Base-by-base conservation (phyloP, 2,113 vertebrate species). In the Taurulus bubalis region DNA sequence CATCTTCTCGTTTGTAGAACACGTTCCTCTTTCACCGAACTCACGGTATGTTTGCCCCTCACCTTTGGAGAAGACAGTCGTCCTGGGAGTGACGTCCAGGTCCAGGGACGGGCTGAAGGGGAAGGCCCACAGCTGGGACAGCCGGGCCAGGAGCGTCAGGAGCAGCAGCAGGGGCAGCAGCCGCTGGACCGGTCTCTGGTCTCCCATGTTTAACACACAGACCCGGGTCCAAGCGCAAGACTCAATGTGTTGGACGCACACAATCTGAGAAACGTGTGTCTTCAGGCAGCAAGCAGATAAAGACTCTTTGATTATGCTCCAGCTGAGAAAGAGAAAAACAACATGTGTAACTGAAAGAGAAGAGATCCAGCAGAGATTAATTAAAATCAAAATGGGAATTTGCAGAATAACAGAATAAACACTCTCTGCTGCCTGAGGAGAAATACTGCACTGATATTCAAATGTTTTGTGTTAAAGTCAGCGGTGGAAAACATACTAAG, bases 21-120 rank as follows among this genome's bases (percentile, higher is more conserved):
- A 32, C 2, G 1, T 30, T 59, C 14, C 51, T 32, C 20, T 49
- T 24, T 62, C 40, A 18, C 22, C 30, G 36, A 15, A 26, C 22
- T 12, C 8, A 26, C 3, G 32, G 30, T 28, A 16, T 36, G 22
- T 53, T 24, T 55, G 6, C 28, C 0, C 30, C 85, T 92, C 89
- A 96, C 95, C 94, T 85, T 93, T 93, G 59, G 82, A 82, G 82
- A 88, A 90, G 51, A 96, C 71, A 0, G 95, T 96, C 0, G 87
- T 94, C 80, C 95, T 93, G 47, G 95, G 93, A 67, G 89, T 94
- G 86, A 94, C 91, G 18, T 95, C 95, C 82, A 95, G 58, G 59
- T 94, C 94, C 77, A 93, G 86, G 8, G 92, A 88, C 0, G 95
- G 91, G 85, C 93, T 94, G 84, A 95, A 96, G 65, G 94, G 95